A percentile compares a stretch with the other conserved stretches of the same genome.
Evolutionary conservation across 2,888 invertebrate genomes (phyloP).

Genomic region (Electrophaes corylata): DNA sequence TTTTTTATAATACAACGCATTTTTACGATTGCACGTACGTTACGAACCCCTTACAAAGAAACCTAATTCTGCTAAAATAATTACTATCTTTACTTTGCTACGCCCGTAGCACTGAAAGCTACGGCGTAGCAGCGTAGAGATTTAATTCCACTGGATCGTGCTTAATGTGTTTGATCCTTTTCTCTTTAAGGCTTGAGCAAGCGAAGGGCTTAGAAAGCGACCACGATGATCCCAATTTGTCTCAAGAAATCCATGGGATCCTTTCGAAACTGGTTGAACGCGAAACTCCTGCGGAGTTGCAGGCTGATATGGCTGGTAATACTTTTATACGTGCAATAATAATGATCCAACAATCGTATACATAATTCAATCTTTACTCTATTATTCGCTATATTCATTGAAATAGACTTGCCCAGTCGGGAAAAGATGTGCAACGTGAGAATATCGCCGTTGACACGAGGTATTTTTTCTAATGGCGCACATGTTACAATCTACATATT

Average conservation of each 20-base stretch:
- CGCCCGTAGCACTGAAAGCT: neutral
- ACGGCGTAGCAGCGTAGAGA: neutral
- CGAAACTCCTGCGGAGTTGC: conserved; percentile 51
- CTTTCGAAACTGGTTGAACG: conserved; percentile 48
- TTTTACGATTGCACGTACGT: too few species aligned
- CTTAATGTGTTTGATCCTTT: neutral
- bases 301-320: conserved; percentile 63
- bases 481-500: too few species aligned
- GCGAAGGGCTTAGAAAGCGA: conserved; percentile 61
- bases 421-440: too few species aligned
- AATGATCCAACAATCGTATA: too few species aligned
- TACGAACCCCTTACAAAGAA: too few species aligned
- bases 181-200: conserved; percentile 53
- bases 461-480: too few species aligned
- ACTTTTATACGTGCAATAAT: neutral
- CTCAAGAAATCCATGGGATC: conserved; percentile 55
- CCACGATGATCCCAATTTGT: conserved; percentile 65
- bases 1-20: too few species aligned
- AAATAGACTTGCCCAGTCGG: too few species aligned
- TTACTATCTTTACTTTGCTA: neutral
- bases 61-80: too few species aligned
- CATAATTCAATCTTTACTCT: too few species aligned
- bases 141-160: neutral
- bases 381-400: too few species aligned
- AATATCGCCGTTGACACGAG: too few species aligned